Evolutionary conservation across 1,140 invertebrate genomes (phyloP).

Genomic region (Ylistrum balloti): DNA sequence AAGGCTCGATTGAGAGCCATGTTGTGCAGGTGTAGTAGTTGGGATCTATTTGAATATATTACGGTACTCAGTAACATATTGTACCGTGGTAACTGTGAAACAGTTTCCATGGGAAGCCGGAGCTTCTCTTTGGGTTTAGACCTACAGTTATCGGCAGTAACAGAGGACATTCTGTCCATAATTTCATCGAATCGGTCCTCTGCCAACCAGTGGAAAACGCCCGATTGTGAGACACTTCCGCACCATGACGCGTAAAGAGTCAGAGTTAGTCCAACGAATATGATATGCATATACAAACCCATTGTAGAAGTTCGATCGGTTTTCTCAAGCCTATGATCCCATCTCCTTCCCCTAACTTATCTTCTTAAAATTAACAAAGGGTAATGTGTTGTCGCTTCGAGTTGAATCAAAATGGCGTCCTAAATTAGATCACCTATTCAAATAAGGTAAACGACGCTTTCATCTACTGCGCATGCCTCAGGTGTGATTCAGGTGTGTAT

Average conservation of each 20-base stretch:
- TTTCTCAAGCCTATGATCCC: neutral
- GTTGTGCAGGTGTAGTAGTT: constrained; percentile 96
- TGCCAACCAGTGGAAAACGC: constrained; percentile 51
- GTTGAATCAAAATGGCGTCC: constrained; percentile 68
- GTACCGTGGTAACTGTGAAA: constrained; percentile 96
- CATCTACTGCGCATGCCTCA: constrained; percentile 47
- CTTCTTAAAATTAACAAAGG: constrained; percentile 25
- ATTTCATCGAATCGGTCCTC: constrained; percentile 50
- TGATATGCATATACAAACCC: constrained; percentile 48
- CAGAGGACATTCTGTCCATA: constrained; percentile 50
- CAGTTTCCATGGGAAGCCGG: constrained; percentile 90
- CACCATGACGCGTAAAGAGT: constrained; percentile 65
- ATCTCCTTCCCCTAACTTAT: neutral
- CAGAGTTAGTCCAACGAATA: constrained; percentile 43
- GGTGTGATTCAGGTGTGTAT: constrained; percentile 55
- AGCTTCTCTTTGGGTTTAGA: constrained; percentile 92
- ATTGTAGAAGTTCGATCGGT: constrained; percentile 44
- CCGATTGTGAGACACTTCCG: constrained; percentile 39
- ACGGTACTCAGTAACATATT: constrained; percentile 93
- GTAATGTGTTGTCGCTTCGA: constrained; percentile 25
- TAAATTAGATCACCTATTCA: constrained; percentile 63
- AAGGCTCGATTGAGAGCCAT: constrained; percentile 96
- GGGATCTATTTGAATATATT: constrained; percentile 96
- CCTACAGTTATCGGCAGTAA: constrained; percentile 86
- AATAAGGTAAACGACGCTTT: constrained; percentile 66